Evolutionary conservation across 2,113 vertebrate species (phyloP), one percentile per base, ranked within the genome.

Genomic region (Leiothrix lutea): DNA sequence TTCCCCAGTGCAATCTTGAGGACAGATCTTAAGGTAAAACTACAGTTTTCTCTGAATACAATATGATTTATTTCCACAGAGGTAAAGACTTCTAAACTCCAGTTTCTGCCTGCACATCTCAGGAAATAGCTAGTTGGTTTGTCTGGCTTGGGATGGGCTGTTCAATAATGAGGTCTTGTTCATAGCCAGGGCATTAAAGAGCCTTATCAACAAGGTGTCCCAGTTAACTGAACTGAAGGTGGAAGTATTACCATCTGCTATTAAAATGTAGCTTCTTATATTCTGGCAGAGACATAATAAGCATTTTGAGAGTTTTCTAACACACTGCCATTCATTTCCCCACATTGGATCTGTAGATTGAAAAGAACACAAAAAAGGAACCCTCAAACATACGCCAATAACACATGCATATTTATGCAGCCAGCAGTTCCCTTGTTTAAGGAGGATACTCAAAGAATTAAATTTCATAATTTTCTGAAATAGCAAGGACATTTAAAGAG

Each of bases 401-500:
- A 75, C 47, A 31, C 42, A 40, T 35, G 8, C 6, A 35, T 44
- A 67, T 80, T 86, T 72, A 77, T 74, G 81, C 61, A 96, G 87
- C 64, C 81, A 91, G 89, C 69, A 91, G 71, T 89, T 83, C 86
- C 38, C 75, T 75, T 64, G 42, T 83, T 86, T 82, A 45, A 73
- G 64, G 26, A 88, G 72, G 71, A 75, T 89, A 73, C 62, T 77
- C 36, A 31, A 56, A 62, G 78, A 87, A 92, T 53, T 88, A 66
- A 90, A 64, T 75, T 69, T 81, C 54, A 31, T 86, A 23, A 35
- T 93, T 92, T 92, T 96, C 90, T 53, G 29, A 53, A 12, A 53
- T 25, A 72, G 57, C 7, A 40, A 92, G 82, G 60, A 94, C 83
- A 85, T 80, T 71, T 88, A 97, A 94, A 95, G 92, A 95, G 73